Conservation (phyloP, 2,797 vertebrate species). For the Perodicticus potto region DNA sequence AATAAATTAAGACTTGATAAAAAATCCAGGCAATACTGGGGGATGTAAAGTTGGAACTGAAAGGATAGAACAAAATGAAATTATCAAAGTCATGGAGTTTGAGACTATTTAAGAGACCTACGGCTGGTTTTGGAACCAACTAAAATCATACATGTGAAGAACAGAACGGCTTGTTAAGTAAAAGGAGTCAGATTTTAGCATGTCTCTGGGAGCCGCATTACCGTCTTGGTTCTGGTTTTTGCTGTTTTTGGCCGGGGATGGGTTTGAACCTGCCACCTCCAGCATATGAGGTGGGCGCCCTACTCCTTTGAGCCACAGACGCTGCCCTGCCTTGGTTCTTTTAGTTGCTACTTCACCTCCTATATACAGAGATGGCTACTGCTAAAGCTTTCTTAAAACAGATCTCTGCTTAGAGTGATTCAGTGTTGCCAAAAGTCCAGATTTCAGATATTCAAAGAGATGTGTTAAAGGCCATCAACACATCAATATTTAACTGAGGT, state of each 20-base stretch:
- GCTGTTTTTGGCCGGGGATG: too few relatives aligned
- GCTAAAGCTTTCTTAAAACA: not conserved
- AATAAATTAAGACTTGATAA: not conserved
- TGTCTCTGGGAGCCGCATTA: accelerated
- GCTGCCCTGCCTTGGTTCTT: not conserved
- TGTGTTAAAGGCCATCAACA: not conserved
- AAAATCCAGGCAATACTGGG: not conserved
- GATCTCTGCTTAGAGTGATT: not conserved
- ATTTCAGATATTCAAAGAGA: not conserved
- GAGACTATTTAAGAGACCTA: not conserved
- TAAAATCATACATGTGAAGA: not conserved
- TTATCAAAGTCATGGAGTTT: not conserved
- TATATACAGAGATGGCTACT: not conserved
- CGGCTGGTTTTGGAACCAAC: not conserved
- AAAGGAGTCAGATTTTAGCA: not conserved
- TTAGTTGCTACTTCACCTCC: accelerated
- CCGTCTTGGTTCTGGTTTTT: accelerated
- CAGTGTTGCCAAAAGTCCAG: not conserved
- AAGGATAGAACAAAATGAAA: slow-evolving; percentile 25
- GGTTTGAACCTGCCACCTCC: too few relatives aligned
- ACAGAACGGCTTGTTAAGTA: accelerated
- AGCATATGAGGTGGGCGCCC: too few relatives aligned
- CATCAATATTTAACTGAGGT: not conserved
- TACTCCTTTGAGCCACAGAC: too few relatives aligned
- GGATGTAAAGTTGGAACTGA: not conserved